These are phyloP conservation scores for Drosophila paulistorum DNA, from an alignment of 1,140 invertebrate species.

Conservation along the genomic window DNA sequence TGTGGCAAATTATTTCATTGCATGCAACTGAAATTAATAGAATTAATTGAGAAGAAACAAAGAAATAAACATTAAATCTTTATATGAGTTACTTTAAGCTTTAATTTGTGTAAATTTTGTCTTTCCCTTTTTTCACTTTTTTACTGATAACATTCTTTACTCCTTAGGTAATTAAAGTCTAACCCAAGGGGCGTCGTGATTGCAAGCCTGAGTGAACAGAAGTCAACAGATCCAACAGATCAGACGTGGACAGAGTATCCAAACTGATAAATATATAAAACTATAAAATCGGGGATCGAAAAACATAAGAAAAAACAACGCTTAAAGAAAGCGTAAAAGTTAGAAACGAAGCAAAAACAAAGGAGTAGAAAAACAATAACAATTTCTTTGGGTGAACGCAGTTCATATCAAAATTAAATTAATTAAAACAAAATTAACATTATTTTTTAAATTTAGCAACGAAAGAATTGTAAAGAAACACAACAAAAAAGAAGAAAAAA, in stretches of 20 bases:
- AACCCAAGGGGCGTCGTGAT: constrained; percentile 56
- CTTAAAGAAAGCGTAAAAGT: constrained; percentile 1
- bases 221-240: constrained; percentile 49
- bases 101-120: too few species aligned
- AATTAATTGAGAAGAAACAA: constrained; percentile 27
- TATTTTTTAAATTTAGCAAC: constrained; percentile 36
- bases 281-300: constrained; percentile 17
- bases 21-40: constrained; percentile 60
- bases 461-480: constrained; percentile 35
- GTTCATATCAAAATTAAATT: constrained; percentile 47
- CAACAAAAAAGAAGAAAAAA: constrained; percentile 13
- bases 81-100: background rate
- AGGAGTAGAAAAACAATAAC: background rate
- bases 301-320: background rate
- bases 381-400: constrained; percentile 35
- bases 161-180: constrained; percentile 56
- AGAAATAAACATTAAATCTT: constrained; percentile 6
- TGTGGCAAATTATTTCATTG: constrained; percentile 48
- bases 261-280: constrained; percentile 27
- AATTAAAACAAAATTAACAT: constrained; percentile 1
- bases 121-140: background rate
- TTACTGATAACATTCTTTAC: too few species aligned
- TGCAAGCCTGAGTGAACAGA: constrained; percentile 63
- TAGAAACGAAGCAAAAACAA: constrained; percentile 24
- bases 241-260: constrained; percentile 36